Conservation (phyloP, 2,797 vertebrate genomes). For the Gobionotothen gibberifrons region DNA sequence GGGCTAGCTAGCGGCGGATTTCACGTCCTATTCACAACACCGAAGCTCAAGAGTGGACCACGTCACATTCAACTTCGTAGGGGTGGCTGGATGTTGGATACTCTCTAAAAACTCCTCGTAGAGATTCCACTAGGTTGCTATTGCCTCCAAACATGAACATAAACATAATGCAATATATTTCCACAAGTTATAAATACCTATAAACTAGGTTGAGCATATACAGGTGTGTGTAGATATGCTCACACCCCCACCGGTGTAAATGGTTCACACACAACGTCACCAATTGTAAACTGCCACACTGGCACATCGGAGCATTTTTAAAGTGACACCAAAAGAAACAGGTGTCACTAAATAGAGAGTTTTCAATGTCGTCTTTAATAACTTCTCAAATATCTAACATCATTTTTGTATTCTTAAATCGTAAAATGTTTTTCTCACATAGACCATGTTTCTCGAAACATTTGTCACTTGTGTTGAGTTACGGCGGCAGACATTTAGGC, state of each 20-base stretch:
- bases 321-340: slow-evolving; percentile 71
- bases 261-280: slow-evolving; percentile 82
- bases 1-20: slow-evolving; percentile 56
- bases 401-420: too few relatives aligned
- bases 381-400: fast-evolving
- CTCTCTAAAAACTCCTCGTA: fast-evolving
- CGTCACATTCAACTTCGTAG: slow-evolving; percentile 1
- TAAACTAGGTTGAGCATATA: not conserved
- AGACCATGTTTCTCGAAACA: not conserved
- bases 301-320: slow-evolving; percentile 64
- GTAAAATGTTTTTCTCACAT: not conserved
- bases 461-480: slow-evolving; percentile 17
- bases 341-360: slow-evolving; percentile 45
- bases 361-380: not conserved
- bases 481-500: not conserved
- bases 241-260: slow-evolving; percentile 21
- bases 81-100: not conserved
- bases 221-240: fast-evolving
- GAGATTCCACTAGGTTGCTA: fast-evolving
- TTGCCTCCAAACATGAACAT: fast-evolving
- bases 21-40: slow-evolving; percentile 69
- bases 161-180: fast-evolving
- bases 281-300: slow-evolving; percentile 85
- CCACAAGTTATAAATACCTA: fast-evolving
- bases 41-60: slow-evolving; percentile 41